Evolutionary conservation across 2,797 vertebrate species (phyloP), one percentile per base, ranked within the genome.

Genomic region (Nasua narica): DNA sequence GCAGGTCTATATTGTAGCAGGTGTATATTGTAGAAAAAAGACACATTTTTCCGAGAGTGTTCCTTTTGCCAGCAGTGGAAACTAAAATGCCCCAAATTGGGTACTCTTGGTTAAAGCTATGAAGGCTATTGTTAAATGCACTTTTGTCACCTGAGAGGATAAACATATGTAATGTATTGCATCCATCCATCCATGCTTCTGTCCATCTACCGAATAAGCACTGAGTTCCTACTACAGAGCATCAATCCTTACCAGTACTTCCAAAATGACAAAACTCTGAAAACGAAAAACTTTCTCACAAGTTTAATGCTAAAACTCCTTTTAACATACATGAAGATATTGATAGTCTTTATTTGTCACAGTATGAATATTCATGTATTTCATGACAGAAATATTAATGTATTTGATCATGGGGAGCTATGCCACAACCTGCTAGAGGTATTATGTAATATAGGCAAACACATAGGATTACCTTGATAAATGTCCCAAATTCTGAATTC

Each of bases 61-160:
- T 95, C 9, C n/a, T 97, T 35, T 97, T 92, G 60, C 67, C 19
- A 92, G n/a, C 67, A 78, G 27, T 91, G 35, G 70, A 90, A 96
- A 65, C 35, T 74, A 91, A 92, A 50, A 25, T 90, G 19, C 14
- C n/a, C 54, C 72, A 27, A 94, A 74, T 18, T 96, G 56, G 35
- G 18, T 13, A 94, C 43, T 79, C n/a, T 89, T 94, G 32, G 23
- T 56, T 96, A 95, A 87, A 58, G n/a, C 18, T 93, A 82, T 88
- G 72, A 77, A 91, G 11, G 35, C 7, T 77, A n/a, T 94, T 50
- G 7, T 76, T 91, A 87, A 90, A 69, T 87, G 35, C 35, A 84
- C 3, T 84, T 93, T 85, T 85, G 29, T 85, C 70, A 90, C 35
- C 87, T 74, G 8, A 29, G 43, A 82, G 23, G 35, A 82, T 21